Base-by-base conservation (phyloP, 2,113 vertebrate genomes). In the Pithys albifrons region DNA sequence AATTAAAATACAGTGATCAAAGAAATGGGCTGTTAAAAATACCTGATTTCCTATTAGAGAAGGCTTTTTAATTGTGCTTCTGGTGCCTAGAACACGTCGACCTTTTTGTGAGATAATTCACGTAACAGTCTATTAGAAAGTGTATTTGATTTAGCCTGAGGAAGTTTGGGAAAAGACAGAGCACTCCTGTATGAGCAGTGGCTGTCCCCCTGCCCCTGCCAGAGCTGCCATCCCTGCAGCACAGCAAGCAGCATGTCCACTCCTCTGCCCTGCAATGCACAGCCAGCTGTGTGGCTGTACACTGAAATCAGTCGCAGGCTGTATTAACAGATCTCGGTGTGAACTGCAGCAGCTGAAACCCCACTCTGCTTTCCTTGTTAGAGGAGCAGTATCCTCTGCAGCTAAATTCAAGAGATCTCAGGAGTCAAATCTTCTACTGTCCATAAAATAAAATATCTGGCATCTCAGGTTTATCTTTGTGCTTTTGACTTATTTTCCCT, bases 1-100 rank as follows among this genome's bases (percentile, higher is more conserved):
- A 97, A 88, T 96, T 96, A 96, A 64, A 95, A 90, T 81, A 78
- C 77, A 91, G 81, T 93, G 86, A 95, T 97, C 97, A 97, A 96
- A 95, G 96, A 97, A 97, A 97, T 69, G 75, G 70, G 61, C 81
- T 85, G 77, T 91, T 96, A 95, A 93, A 95, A 94, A 94, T 76
- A 93, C 86, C 81, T 51, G 41, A 85, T 83, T 86, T 96, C 88
- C 84, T 86, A 69, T 67, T 83, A 94, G 27, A 66, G 77, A 93
- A 95, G 92, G 95, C 91, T 67, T 93, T 75, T 91, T 67, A 95
- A 96, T 95, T 93, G 70, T 91, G 88, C 80, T 92, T 88, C 52
- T 88, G 96, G 94, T 95, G 93, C 76, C 39, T 76, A 90, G 90
- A 80, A 91, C 92, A 65, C 1, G 19, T 75, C 87, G 71, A 85